These are phyloP conservation scores for Paedocypris sp. DNA, from an alignment of 2,113 vertebrate genomes.

Conservation along the genomic window DNA sequence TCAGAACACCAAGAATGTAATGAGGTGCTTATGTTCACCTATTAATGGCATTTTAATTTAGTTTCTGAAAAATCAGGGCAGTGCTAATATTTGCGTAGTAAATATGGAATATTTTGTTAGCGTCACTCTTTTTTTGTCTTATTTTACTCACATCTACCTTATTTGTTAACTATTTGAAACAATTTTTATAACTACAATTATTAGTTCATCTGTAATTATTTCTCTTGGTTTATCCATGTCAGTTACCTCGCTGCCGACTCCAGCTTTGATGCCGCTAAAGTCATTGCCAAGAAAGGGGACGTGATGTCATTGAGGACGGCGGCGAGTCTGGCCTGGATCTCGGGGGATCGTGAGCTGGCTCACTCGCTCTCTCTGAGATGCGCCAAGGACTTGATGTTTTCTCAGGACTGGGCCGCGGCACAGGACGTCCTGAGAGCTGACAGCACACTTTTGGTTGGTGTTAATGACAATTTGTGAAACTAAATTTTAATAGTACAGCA, in stretches of 20 bases:
- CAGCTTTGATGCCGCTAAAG: constrained; percentile 84
- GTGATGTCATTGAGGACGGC: constrained; percentile 69
- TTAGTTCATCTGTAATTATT: background rate
- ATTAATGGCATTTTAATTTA: too few species aligned
- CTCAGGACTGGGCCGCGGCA: constrained; percentile 74
- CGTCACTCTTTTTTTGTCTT: too few species aligned
- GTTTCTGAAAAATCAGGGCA: too few species aligned
- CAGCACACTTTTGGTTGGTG: constrained; percentile 71
- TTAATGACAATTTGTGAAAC: too few species aligned
- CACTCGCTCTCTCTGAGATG: constrained; percentile 75
- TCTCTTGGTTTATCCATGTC: constrained; percentile 22
- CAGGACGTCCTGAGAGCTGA: constrained; percentile 74
- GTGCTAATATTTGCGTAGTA: too few species aligned
- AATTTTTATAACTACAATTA: too few species aligned
- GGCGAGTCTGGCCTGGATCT: constrained; percentile 64
- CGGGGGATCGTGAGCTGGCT: constrained; percentile 68
- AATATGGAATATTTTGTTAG: too few species aligned
- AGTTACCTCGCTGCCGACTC: constrained; percentile 78
- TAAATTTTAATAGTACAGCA: too few species aligned
- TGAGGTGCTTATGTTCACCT: too few species aligned
- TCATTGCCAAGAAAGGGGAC: constrained; percentile 84
- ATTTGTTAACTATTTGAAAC: too few species aligned
- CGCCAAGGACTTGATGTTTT: constrained; percentile 71
- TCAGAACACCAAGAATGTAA: too few species aligned
- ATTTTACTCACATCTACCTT: too few species aligned